These are phyloP conservation scores for Acestrorhynchus altus DNA, from an alignment of 2,797 vertebrate species.

Conservation along the genomic window DNA sequence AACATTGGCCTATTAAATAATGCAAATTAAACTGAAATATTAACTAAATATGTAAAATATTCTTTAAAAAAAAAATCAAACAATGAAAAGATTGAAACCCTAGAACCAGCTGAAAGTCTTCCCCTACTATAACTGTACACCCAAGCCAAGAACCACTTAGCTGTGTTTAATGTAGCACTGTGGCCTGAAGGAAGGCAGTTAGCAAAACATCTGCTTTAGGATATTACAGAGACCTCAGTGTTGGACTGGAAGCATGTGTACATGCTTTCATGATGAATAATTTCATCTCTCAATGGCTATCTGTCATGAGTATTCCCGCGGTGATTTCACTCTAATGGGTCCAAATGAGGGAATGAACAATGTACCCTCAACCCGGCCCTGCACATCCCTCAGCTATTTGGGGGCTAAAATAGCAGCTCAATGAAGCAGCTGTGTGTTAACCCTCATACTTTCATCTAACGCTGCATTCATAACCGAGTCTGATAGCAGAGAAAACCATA, in stretches of 20 bases:
- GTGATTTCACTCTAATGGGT: not conserved
- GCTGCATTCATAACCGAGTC: not conserved
- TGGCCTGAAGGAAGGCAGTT: not conserved
- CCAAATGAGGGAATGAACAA: not conserved
- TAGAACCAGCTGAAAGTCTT: no score
- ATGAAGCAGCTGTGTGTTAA: not conserved
- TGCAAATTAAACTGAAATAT: no score
- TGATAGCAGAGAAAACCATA: not conserved
- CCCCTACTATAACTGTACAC: no score
- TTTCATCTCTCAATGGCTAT: constrained; percentile 2
- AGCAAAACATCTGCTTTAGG: not conserved
- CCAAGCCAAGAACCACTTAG: not conserved
- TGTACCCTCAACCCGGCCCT: not conserved
- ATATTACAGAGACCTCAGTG: not conserved
- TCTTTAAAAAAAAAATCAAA: no score
- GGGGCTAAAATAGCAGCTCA: not conserved
- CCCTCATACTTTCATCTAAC: not conserved
- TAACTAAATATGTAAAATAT: no score
- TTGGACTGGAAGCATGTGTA: not conserved
- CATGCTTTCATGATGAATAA: constrained; percentile 13
- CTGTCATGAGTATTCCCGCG: constrained; percentile 3
- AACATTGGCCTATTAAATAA: no score
- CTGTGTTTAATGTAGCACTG: not conserved
- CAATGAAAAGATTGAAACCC: no score
- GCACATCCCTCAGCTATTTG: not conserved